Conservation (phyloP, 1,140 invertebrate species). For the Episyrphus balteatus region DNA sequence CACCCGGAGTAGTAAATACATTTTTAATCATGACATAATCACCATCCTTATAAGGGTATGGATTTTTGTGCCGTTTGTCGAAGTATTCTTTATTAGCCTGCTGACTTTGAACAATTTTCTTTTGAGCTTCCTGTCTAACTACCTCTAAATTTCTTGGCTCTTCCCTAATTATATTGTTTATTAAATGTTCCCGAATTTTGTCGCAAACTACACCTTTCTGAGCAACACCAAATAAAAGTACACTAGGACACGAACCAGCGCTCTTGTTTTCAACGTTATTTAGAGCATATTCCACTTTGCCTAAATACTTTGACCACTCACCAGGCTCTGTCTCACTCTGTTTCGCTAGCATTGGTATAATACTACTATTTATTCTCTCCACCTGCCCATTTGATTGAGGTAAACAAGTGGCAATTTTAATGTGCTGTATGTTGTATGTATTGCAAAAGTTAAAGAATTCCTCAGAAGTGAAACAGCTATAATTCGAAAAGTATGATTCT, state of each 20-base stretch:
- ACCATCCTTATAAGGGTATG: slow-evolving; percentile 7
- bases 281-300: slow-evolving; percentile 15
- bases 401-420: slow-evolving; percentile 10
- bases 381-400: slow-evolving; percentile 14
- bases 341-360: slow-evolving; percentile 13
- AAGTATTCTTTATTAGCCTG: slow-evolving; percentile 5
- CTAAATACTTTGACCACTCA: slow-evolving; percentile 13
- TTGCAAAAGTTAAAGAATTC: slow-evolving; percentile 15
- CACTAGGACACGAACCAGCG: slow-evolving; percentile 11
- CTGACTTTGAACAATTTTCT: slow-evolving; percentile 3
- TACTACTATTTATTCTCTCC: slow-evolving; percentile 14
- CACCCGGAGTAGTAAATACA: slow-evolving; percentile 5
- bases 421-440: slow-evolving; percentile 10
- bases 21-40: slow-evolving; percentile 19
- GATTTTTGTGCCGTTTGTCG: slow-evolving; percentile 1
- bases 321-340: slow-evolving; percentile 1
- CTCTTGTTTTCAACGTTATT: slow-evolving; percentile 17
- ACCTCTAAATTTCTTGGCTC: background rate
- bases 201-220: slow-evolving; percentile 5
- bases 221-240: slow-evolving; percentile 12
- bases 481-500: slow-evolving; percentile 8
- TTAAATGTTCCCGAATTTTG: slow-evolving; percentile 3
- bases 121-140: slow-evolving; percentile 1
- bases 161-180: background rate
- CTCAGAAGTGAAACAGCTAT: slow-evolving; percentile 18